These are phyloP conservation scores for Loripinus fragilis DNA, from an alignment of 2,888 invertebrate species.

Conservation along the genomic window DNA sequence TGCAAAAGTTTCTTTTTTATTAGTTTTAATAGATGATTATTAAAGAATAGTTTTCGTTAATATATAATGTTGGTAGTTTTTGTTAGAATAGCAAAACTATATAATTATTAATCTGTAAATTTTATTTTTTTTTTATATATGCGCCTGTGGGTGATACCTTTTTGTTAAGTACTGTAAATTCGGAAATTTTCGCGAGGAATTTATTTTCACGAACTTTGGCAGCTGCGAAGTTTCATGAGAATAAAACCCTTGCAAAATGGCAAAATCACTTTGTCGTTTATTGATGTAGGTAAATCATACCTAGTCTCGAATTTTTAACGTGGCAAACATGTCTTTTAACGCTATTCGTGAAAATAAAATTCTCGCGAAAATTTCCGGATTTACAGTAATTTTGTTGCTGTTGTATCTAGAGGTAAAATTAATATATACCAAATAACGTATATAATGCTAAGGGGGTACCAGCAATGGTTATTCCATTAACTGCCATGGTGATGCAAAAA, in stretches of 20 bases:
- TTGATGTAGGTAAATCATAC: too few relatives aligned
- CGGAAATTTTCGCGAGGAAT: too few relatives aligned
- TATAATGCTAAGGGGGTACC: not conserved
- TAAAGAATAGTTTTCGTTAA: constrained; percentile 14
- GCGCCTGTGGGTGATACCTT: not conserved
- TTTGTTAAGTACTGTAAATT: not conserved
- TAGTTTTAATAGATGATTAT: not conserved
- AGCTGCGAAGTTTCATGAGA: too few relatives aligned
- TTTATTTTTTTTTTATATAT: constrained; percentile 7
- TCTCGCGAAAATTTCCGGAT: too few relatives aligned
- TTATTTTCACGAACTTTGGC: too few relatives aligned
- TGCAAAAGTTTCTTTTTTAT: not conserved
- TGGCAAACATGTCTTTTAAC: too few relatives aligned
- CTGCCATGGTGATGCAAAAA: constrained; percentile 11
- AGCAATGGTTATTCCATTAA: not conserved
- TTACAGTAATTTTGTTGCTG: not conserved
- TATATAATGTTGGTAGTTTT: constrained; percentile 13
- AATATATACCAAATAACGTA: not conserved
- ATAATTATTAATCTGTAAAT: constrained; percentile 6
- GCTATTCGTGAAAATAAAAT: too few relatives aligned
- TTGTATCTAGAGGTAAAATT: not conserved
- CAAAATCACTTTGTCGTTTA: too few relatives aligned
- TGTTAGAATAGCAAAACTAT: constrained; percentile 10
- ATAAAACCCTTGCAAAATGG: too few relatives aligned
- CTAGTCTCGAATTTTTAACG: too few relatives aligned